phyloP scores from a whole-genome alignment of 2,113 vertebrate species.

The Pongo abelii region DNA sequence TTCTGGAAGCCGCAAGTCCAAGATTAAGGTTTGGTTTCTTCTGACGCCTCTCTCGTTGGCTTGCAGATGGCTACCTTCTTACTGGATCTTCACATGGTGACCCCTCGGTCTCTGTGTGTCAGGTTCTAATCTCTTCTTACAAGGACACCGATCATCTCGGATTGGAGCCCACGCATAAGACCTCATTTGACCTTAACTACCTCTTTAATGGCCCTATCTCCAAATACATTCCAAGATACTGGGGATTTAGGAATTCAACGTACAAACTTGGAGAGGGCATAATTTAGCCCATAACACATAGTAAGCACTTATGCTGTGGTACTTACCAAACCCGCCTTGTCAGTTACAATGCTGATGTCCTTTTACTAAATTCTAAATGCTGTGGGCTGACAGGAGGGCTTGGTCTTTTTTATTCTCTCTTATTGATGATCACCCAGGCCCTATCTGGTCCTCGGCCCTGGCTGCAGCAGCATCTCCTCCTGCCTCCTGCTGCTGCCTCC shows the following conservation, averaged over 20 bases:
- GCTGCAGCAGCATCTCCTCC: neutral
- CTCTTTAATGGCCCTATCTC: neutral
- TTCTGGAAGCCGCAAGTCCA: neutral
- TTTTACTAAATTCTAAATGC: neutral
- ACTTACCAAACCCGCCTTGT: neutral
- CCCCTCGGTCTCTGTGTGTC: fast-evolving
- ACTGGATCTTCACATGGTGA: fast-evolving
- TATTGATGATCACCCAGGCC: neutral
- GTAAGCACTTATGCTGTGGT: neutral
- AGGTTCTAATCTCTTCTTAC: neutral
- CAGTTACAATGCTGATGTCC: fast-evolving
- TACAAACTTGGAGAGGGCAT: too few relatives aligned
- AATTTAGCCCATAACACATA: neutral
- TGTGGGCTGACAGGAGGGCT: neutral
- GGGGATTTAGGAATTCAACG: neutral
- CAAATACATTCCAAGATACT: neutral
- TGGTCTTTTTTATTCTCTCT: neutral
- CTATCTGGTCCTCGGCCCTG: neutral
- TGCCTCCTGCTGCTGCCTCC: neutral
- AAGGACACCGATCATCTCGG: neutral
- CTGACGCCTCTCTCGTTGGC: neutral
- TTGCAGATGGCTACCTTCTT: neutral
- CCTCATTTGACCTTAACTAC: neutral
- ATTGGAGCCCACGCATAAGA: neutral
- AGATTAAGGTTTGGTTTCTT: neutral